Conservation (phyloP, 2,113 vertebrate species). For the Psephotus haematonotus region DNA sequence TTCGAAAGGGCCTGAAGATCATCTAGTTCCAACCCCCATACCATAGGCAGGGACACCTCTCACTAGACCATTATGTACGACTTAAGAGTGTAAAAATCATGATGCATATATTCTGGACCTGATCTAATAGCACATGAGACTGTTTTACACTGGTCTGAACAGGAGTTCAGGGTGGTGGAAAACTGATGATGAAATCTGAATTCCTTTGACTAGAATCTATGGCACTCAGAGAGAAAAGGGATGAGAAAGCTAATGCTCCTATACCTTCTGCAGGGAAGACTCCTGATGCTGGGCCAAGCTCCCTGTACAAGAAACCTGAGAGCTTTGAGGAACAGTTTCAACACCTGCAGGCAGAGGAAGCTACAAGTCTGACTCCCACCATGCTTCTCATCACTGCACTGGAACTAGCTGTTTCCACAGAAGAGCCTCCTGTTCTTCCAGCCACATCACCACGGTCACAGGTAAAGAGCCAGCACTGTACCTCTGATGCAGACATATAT, state of each 20-base stretch:
- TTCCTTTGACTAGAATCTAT: not conserved
- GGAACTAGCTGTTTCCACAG: slow-evolving; percentile 79
- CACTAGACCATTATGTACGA: not conserved
- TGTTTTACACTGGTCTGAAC: not conserved
- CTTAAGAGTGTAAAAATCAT: not conserved
- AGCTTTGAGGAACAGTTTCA: slow-evolving; percentile 54
- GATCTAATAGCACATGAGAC: not conserved
- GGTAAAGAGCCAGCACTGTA: slow-evolving; percentile 71
- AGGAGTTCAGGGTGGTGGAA: not conserved
- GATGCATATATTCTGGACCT: not conserved
- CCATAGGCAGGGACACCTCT: not conserved
- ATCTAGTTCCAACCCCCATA: not conserved
- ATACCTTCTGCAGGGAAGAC: slow-evolving; percentile 74
- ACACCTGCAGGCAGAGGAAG: slow-evolving; percentile 51
- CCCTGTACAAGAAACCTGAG: slow-evolving; percentile 78
- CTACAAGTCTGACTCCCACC: slow-evolving; percentile 62
- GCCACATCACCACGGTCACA: slow-evolving; percentile 83
- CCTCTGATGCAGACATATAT: not conserved
- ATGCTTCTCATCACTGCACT: slow-evolving; percentile 60
- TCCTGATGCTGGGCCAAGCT: slow-evolving; percentile 74
- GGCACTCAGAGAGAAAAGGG: not conserved
- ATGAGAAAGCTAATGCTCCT: not conserved
- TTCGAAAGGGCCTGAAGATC: not conserved
- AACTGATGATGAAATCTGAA: not conserved
- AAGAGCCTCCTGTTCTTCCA: slow-evolving; percentile 83